These are phyloP conservation scores for Lycaena phlaeas DNA, from an alignment of 2,888 invertebrate genomes.

Conservation along the genomic window DNA sequence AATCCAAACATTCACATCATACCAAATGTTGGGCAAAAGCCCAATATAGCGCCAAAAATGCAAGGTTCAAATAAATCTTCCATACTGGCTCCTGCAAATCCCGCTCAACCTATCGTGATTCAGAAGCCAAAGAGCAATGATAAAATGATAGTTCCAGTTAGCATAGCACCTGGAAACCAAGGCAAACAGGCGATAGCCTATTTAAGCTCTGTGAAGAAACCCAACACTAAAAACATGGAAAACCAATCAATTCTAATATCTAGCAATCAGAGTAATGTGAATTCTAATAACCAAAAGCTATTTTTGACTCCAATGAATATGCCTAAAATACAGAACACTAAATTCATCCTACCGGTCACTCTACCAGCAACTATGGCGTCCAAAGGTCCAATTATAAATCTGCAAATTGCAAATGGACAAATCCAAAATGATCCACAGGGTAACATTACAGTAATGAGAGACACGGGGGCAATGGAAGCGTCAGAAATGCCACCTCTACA, in stretches of 20 bases:
- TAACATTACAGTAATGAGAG: slow-evolving; percentile 75
- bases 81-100: slow-evolving; percentile 49
- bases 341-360: slow-evolving; percentile 66
- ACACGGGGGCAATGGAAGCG: slow-evolving; percentile 39
- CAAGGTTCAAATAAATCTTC: slow-evolving; percentile 48
- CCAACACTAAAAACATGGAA: slow-evolving; percentile 47
- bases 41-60: slow-evolving; percentile 56
- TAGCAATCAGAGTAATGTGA: slow-evolving; percentile 53
- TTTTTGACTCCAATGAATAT: slow-evolving; percentile 72
- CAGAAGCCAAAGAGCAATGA: slow-evolving; percentile 67
- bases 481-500: slow-evolving; percentile 60
- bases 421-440: slow-evolving; percentile 75
- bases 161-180: slow-evolving; percentile 46
- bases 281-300: slow-evolving; percentile 66
- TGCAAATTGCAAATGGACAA: slow-evolving; percentile 79
- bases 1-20: slow-evolving; percentile 58
- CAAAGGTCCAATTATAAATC: slow-evolving; percentile 75
- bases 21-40: slow-evolving; percentile 53
- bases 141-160: slow-evolving; percentile 66
- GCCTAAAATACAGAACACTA: slow-evolving; percentile 71
- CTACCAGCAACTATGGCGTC: slow-evolving; percentile 70
- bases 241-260: slow-evolving; percentile 61
- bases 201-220: slow-evolving; percentile 70
- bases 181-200: slow-evolving; percentile 69
- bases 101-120: slow-evolving; percentile 69